Evolutionary conservation across 2,113 vertebrate species (phyloP), one percentile per base, ranked within the genome.

Genomic region (Callipepla californica): DNA sequence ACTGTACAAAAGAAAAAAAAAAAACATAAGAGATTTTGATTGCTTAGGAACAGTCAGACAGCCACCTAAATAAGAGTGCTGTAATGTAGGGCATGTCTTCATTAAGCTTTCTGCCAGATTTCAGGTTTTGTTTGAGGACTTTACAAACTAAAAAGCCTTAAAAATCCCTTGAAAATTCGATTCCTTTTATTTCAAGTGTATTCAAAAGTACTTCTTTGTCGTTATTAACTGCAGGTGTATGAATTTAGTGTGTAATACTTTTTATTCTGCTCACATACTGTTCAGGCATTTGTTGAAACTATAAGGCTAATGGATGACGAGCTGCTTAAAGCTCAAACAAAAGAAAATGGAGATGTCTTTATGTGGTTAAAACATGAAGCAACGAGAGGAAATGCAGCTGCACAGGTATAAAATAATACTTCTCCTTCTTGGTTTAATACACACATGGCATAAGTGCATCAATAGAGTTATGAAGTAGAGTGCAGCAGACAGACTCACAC

Each of bases 311-410:
- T 95, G 93, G 98, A 98, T 85, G 96, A 97, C 32, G 97, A 98
- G 65, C 96, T 97, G 58, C 94, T 99, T 50, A 97, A 98, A 76
- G 94, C 96, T 45, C 97, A 98, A 95, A 98, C 95, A 13, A 97
- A 98, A 62, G 98, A 98, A 89, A 97, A 96, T 1, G 98, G 97
- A 3, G 98, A 99, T 47, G 57, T 98, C 58, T 98, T 99, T 74
- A 98, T 98, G 94, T 99, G 97, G 97, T 80, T 99, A 82, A 98
- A 98, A 88, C 97, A 98, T 16, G 97, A 98, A 97, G 99, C 99
- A 48, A 96, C 97, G 72, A 97, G 98, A 68, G 99, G 99, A 94
- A 98, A 99, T 18, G 70, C 97, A 2, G 97, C 98, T 8, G 97
- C 98, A 67, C 99, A 99, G 98, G 99, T 99, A 95, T 44, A 40